Conservation (phyloP, 2,888 invertebrate species). For the Sesamia inferens region DNA sequence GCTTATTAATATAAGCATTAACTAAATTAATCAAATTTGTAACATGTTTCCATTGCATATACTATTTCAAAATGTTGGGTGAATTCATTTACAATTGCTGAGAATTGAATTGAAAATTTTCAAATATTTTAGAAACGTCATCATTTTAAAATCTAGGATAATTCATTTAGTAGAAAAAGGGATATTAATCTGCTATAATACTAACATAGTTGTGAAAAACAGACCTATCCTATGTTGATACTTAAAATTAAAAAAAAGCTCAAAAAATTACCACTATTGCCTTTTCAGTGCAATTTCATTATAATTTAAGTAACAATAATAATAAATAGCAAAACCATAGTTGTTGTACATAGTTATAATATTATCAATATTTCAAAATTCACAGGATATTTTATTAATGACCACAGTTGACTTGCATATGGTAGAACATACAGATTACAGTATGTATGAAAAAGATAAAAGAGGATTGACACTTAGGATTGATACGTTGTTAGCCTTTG, state of each 20-base stretch:
- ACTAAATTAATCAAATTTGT: not conserved
- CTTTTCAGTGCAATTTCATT: constrained; percentile 56
- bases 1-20: not conserved
- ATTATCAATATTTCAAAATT: constrained; percentile 17
- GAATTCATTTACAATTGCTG: not conserved
- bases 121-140: not conserved
- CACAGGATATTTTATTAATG: constrained; percentile 17
- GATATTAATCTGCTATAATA: not conserved
- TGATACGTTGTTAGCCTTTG: too few species aligned
- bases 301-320: constrained; percentile 32
- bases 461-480: too few species aligned
- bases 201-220: not conserved
- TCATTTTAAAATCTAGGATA: constrained; percentile 1
- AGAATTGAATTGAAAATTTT: not conserved
- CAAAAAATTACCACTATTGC: constrained; percentile 45
- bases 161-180: not conserved
- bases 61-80: not conserved
- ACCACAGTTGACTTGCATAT: not conserved
- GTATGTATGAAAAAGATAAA: not conserved
- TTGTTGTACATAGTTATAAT: constrained; percentile 6
- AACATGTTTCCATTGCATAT: not conserved
- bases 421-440: not conserved
- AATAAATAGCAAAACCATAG: constrained; percentile 19
- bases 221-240: not conserved
- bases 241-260: constrained; percentile 9